Conservation (phyloP, 2,888 invertebrate species). For the Yponomeuta cagnagella region DNA sequence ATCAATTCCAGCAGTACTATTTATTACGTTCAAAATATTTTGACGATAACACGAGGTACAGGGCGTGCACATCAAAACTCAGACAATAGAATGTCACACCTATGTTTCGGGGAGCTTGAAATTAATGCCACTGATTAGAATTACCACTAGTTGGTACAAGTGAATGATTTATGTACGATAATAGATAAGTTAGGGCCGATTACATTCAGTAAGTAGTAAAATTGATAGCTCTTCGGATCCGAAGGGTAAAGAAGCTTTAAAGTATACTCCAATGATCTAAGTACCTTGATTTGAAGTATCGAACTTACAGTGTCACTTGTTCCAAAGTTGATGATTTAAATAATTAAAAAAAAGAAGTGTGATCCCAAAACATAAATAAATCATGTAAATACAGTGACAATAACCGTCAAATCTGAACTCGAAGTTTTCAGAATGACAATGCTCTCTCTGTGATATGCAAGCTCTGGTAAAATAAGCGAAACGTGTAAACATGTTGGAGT, state of each 20-base stretch:
- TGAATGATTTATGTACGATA: conserved; percentile 37
- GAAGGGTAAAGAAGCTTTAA: too few relatives aligned
- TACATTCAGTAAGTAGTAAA: conserved; percentile 23
- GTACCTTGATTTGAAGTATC: too few relatives aligned
- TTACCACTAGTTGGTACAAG: conserved; percentile 25
- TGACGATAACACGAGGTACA: neutral
- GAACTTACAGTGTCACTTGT: too few relatives aligned
- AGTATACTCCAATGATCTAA: too few relatives aligned
- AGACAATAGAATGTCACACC: conserved; percentile 26
- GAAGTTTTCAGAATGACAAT: too few relatives aligned
- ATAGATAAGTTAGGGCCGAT: conserved; percentile 27
- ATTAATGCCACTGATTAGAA: conserved; percentile 30
- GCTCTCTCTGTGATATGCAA: too few relatives aligned
- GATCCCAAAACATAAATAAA: too few relatives aligned
- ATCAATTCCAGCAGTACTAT: neutral
- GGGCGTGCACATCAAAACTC: neutral
- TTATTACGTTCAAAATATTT: neutral
- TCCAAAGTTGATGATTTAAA: too few relatives aligned
- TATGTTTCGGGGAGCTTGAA: conserved; percentile 25
- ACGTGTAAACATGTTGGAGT: neutral
- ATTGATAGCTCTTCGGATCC: neutral
- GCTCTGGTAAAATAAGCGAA: neutral
- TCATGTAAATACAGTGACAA: too few relatives aligned
- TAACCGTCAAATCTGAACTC: too few relatives aligned
- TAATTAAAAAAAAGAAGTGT: too few relatives aligned